Percentiles rank a stretch among this genome's conserved stretches.
Evolutionary conservation across 2,797 vertebrate genomes (phyloP).

Genomic region (Acanthis flammea): DNA sequence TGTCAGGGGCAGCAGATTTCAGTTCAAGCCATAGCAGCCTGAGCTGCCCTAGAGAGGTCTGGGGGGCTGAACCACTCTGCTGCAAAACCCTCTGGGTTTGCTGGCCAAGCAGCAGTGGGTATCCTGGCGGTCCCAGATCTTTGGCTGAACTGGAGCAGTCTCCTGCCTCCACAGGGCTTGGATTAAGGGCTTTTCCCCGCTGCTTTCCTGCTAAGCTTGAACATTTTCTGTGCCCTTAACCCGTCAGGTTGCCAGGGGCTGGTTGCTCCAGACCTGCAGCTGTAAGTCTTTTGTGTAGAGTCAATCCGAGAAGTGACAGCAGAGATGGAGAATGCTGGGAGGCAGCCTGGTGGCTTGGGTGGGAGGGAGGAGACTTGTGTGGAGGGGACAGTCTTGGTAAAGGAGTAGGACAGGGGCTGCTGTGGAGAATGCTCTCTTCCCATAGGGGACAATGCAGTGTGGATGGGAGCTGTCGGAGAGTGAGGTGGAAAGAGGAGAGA

Average conservation of each 20-base stretch:
- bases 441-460: background rate
- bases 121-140: background rate
- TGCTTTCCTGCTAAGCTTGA: background rate
- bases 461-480: background rate
- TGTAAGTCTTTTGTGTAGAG: background rate
- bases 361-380: background rate
- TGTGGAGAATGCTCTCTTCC: background rate
- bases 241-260: background rate
- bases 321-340: background rate
- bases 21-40: background rate
- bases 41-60: background rate
- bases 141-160: background rate
- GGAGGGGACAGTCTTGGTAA: background rate
- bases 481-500: background rate
- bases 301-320: background rate
- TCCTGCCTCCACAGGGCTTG: background rate
- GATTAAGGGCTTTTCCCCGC: background rate
- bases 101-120: background rate
- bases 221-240: background rate
- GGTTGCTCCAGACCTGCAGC: background rate
- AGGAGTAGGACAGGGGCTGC: background rate
- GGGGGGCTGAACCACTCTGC: background rate
- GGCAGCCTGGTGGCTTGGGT: background rate
- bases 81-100: background rate
- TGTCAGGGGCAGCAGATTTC: conserved; percentile 38